These are phyloP conservation scores for Amphipyra tragopoginis DNA, from an alignment of 2,888 invertebrate genomes.

Conservation along the genomic window DNA sequence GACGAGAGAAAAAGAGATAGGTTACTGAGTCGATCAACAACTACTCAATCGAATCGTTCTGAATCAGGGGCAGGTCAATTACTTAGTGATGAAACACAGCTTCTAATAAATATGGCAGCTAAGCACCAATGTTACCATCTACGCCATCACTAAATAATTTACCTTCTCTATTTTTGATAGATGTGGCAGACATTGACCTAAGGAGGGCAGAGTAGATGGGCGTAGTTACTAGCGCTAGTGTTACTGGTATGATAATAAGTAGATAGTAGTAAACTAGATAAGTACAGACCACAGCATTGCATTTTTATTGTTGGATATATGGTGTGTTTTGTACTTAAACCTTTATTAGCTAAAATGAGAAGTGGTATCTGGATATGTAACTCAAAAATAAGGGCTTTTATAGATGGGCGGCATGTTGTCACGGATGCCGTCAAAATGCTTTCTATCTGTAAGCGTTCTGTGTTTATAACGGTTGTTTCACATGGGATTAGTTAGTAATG, in stretches of 20 bases:
- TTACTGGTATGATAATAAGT: neutral
- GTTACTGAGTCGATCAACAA: too few species aligned
- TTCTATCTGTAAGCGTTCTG: too few species aligned
- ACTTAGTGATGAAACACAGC: too few species aligned
- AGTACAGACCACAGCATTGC: neutral
- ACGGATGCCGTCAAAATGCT: too few species aligned
- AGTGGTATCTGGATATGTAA: neutral
- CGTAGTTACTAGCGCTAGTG: slow-evolving; percentile 29
- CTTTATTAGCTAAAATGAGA: neutral
- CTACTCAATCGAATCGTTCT: too few species aligned
- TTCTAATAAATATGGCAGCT: too few species aligned
- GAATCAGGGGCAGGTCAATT: too few species aligned
- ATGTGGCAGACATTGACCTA: slow-evolving; percentile 8
- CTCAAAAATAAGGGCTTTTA: neutral
- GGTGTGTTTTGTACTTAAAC: slow-evolving; percentile 23
- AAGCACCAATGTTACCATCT: too few species aligned
- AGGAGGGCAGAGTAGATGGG: slow-evolving; percentile 1
- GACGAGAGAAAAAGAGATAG: too few species aligned
- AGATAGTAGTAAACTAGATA: neutral
- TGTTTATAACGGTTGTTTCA: neutral
- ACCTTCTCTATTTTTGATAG: neutral
- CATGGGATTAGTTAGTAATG: neutral
- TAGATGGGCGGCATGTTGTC: too few species aligned
- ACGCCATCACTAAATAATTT: too few species aligned
- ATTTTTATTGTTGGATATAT: neutral